Conservation (phyloP, 2,797 vertebrate genomes). For the Coilia nasus region DNA sequence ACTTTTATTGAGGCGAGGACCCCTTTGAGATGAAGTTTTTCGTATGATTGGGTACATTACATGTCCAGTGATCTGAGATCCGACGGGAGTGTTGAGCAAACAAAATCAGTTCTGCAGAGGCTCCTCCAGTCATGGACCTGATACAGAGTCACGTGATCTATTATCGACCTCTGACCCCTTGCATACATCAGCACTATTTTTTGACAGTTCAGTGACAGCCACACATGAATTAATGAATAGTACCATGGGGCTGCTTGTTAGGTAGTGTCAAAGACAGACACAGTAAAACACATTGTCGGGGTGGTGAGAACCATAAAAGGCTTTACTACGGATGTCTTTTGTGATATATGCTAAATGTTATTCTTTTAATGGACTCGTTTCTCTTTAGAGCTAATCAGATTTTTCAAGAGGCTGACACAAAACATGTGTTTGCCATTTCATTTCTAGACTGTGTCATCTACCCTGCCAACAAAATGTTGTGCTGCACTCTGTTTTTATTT, state of each 20-base stretch:
- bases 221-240: neutral
- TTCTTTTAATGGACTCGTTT: conserved; percentile 17
- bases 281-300: neutral
- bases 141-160: neutral
- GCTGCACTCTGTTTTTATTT: neutral
- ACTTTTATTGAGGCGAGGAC: conserved; percentile 52
- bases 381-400: neutral
- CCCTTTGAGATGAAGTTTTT: conserved; percentile 50
- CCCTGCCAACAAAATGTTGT: neutral
- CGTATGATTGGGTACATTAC: neutral
- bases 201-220: neutral
- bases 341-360: neutral
- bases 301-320: conserved; percentile 7
- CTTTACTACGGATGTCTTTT: neutral
- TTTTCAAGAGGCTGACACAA: neutral
- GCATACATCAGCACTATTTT: neutral
- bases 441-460: neutral
- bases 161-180: neutral
- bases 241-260: neutral
- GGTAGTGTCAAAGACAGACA: neutral
- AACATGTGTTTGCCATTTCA: conserved; percentile 24
- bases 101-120: neutral
- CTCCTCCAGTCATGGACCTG: neutral
- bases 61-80: neutral
- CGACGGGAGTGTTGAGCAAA: neutral